Evolutionary conservation across 2,113 vertebrate genomes (phyloP).

Genomic region (Tupaia tana): DNA sequence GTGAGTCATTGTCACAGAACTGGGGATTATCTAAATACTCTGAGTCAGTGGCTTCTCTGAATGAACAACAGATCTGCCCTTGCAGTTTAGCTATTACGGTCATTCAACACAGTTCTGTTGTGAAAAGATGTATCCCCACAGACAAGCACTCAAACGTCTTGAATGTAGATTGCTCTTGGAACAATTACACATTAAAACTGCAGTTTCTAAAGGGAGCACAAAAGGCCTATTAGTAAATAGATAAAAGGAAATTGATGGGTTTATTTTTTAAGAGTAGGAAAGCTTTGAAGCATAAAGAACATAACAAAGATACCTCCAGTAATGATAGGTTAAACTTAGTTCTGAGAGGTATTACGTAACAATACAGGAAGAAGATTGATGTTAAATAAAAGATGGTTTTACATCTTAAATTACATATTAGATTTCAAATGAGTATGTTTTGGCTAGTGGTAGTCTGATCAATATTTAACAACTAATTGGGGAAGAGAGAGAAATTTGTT

Average conservation of each 20-base stretch:
- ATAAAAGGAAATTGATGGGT: not conserved
- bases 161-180: not conserved
- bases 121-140: not conserved
- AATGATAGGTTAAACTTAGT: not conserved
- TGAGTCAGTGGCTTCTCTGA: not conserved
- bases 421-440: not conserved
- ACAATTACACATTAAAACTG: not conserved
- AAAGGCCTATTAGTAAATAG: not conserved
- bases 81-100: not conserved
- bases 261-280: not conserved
- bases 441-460: not conserved
- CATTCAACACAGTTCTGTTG: not conserved
- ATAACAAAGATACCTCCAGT: constrained; percentile 12
- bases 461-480: not conserved
- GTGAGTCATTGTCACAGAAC: not conserved
- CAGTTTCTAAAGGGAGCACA: not conserved
- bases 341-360: not conserved
- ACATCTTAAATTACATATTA: not conserved
- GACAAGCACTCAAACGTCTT: not conserved
- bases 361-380: not conserved
- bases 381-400: not conserved
- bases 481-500: not conserved
- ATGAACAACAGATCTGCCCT: not conserved
- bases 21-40: not conserved
- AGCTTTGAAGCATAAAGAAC: not conserved